Evolutionary conservation across 2,113 vertebrate genomes (phyloP).

Genomic region (Festucalex cinctus): DNA sequence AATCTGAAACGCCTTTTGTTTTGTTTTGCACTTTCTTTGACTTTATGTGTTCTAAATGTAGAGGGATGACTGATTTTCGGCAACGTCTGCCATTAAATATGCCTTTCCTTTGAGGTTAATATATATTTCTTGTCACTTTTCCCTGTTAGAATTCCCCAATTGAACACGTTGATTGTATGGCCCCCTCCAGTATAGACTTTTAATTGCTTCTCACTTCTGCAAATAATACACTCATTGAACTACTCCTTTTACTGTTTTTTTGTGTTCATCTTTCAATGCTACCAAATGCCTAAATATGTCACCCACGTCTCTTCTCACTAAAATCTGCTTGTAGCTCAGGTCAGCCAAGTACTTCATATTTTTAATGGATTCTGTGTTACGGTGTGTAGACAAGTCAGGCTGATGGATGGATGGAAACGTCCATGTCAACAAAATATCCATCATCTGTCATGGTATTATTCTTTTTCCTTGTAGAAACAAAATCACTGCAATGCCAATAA

Average conservation of each 20-base stretch:
- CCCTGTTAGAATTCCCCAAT: constrained; percentile 20
- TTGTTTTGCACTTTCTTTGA: constrained; percentile 60
- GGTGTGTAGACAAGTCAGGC: constrained; percentile 58
- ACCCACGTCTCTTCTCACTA: constrained; percentile 43
- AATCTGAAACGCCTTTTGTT: constrained; percentile 46
- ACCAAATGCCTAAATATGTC: constrained; percentile 39
- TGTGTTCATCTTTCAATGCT: constrained; percentile 48
- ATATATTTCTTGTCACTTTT: constrained; percentile 15
- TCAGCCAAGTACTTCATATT: constrained; percentile 83
- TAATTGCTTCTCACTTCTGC: constrained; percentile 38
- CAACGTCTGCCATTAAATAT: constrained; percentile 41
- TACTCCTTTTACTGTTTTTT: constrained; percentile 60
- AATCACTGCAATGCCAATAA: constrained; percentile 66
- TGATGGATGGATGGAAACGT: constrained; percentile 46
- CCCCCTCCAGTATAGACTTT: constrained; percentile 38
- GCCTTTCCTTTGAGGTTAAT: constrained; percentile 38
- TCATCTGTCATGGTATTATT: constrained; percentile 61
- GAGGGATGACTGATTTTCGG: constrained; percentile 57
- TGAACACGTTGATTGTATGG: constrained; percentile 55
- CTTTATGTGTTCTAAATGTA: constrained; percentile 40
- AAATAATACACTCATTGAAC: constrained; percentile 50
- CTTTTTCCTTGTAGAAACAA: constrained; percentile 47
- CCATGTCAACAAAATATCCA: constrained; percentile 55
- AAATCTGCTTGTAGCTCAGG: constrained; percentile 71
- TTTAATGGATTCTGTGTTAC: constrained; percentile 88